Evolutionary conservation across 2,113 vertebrate species (phyloP).

Genomic region (Chunga burmeisteri): DNA sequence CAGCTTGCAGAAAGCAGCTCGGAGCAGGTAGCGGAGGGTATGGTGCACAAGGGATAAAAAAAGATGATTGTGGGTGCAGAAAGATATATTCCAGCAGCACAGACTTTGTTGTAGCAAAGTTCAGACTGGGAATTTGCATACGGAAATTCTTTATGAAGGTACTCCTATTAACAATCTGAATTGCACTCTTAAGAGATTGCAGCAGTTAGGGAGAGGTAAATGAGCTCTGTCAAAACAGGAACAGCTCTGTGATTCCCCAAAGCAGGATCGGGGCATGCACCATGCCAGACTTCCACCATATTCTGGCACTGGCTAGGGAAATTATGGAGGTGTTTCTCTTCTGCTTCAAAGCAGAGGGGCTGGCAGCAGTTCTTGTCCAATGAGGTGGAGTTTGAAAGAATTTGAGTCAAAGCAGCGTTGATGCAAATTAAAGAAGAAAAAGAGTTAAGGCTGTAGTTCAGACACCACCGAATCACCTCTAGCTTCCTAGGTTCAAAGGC

Average conservation of each 20-base stretch:
- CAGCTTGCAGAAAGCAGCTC: neutral
- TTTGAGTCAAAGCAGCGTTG: neutral
- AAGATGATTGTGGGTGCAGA: neutral
- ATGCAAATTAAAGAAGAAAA: neutral
- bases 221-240: slow-evolving; percentile 57
- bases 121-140: slow-evolving; percentile 51
- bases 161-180: slow-evolving; percentile 34
- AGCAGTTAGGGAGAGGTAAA: slow-evolving; percentile 58
- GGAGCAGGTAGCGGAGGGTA: neutral
- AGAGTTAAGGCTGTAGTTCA: neutral
- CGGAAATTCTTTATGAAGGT: slow-evolving; percentile 52
- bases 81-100: slow-evolving; percentile 9
- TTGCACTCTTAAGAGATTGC: slow-evolving; percentile 47
- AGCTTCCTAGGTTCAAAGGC: neutral
- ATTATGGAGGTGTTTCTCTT: neutral
- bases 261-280: neutral
- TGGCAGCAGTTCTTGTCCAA: neutral
- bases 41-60: neutral
- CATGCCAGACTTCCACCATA: neutral
- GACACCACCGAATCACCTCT: neutral
- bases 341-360: slow-evolving; percentile 22
- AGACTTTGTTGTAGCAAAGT: slow-evolving; percentile 34
- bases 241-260: slow-evolving; percentile 34
- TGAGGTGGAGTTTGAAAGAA: neutral
- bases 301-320: slow-evolving; percentile 18